Evolutionary conservation across 2,797 vertebrate genomes (phyloP), one percentile per base, ranked within the genome.

Genomic region (Hippopotamyrus pictus): DNA sequence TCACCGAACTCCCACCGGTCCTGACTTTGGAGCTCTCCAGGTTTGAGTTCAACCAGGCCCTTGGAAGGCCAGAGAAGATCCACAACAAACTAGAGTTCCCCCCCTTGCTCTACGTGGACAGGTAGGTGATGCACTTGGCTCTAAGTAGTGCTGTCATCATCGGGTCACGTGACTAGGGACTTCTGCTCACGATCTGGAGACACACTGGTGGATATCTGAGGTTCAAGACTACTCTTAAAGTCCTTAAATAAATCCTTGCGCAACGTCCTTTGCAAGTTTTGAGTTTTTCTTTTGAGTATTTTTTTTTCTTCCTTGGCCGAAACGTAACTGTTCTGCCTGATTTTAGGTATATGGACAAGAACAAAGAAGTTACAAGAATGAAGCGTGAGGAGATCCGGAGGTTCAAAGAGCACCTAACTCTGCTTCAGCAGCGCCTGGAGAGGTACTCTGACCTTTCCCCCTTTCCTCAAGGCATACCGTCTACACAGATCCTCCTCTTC

Each of bases 71-170:
- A 14, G 98, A 99, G 96, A 99, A 99, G 96, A 99, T 99, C 94
- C 98, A 99, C 95, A 98, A 99, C 94, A 99, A 99, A 94, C 96
- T 99, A 65, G 99, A 99, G 95, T 99, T 99, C 93, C 97, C 99
- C 90, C 96, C 96, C 3, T 95, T 98, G 96, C 97, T 99, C 65
- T 99, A 99, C 94, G 96, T 99, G 96, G 99, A 99, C 97, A 98
- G 98, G 98, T 99, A 94, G 53, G 82, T 90, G 4, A 19, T 17
- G 8, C 51, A 25, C 7, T 69, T 69, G 65, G 48, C 50, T 22
- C 17, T 83, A 51, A 83, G 11, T 33, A 44, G 17, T 44, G 37
- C 37, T 44, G 33, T 79, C 33, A 8, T 44, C 73, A n/a, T 79
- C 33, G 17, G 73, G 19, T 79, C 73, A 44, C 41, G 6, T 79